Evolutionary conservation across 1,140 invertebrate species (phyloP), one percentile per base, ranked within the genome.

Genomic region (Heliothis subflexa): DNA sequence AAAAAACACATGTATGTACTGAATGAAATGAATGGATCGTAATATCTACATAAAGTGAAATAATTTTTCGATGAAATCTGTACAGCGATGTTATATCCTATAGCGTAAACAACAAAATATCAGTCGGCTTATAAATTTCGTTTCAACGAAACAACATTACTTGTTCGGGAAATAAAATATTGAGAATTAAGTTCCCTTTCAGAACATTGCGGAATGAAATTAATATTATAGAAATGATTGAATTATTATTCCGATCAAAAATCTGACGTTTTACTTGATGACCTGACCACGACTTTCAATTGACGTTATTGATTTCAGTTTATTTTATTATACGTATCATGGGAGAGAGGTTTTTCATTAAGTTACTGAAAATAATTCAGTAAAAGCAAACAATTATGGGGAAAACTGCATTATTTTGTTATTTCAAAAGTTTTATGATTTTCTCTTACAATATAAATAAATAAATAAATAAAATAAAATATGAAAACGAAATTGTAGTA

Each of bases 121-220:
- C 13, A n/a, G 50, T 52, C 12, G 50, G n/a, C 13, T 52, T 52
- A 1, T 52, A n/a, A 55, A 55, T 16, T 0, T 55, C 18, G 16
- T 16, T 55, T 55, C 18, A 57, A 25, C 54, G 18, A 57, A 57
- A 16, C 9, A 57, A 11, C 16, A 57, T 57, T 18, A 57, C 54
- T 57, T 21, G 54, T 57, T 57, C 25, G 11, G 54, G 18, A 57
- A 57, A 57, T 57, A 57, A 21, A 57, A 21, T 25, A 57, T 16
- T n/a, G 4, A 52, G 13, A 5, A 54, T 54, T 54, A n/a, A 5
- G 10, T 16, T 54, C 18, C 18, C 52, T 18, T 18, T 54, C n/a
- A 16, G 52, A 54, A 54, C 7, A 14, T 54, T 54, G 7, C n/a
- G n/a, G 52, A 54, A 16, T 16, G 10, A 5, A 0, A 54, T 54